phyloP scores from a whole-genome alignment of 30 jellyfish, hydroid and myxozoan species.

The Sanderia malayensis region DNA sequence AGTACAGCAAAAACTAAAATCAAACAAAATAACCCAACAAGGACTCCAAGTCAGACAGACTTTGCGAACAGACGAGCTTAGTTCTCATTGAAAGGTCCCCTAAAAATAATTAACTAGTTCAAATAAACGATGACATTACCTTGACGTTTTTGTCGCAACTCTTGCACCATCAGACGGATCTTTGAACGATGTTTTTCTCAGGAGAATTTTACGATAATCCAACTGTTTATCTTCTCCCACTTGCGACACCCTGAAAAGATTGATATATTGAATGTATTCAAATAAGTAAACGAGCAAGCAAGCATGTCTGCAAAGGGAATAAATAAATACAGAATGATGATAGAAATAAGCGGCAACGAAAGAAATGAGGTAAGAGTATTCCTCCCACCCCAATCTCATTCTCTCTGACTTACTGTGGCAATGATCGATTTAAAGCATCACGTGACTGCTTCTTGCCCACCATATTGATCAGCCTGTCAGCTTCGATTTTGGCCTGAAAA shows the following conservation, averaged over 20 bases:
- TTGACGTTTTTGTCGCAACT: slow-evolving; percentile 22
- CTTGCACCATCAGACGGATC: slow-evolving; percentile 9
- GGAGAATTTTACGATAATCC: slow-evolving; percentile 61
- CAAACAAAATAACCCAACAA: too few species aligned
- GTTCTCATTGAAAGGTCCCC: not conserved
- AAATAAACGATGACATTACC: too few species aligned
- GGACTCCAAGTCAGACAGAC: too few species aligned
- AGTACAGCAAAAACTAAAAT: too few species aligned
- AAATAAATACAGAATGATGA: not conserved
- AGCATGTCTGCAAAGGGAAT: not conserved
- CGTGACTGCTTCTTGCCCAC: slow-evolving; percentile 69
- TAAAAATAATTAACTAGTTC: not conserved
- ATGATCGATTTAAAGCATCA: slow-evolving; percentile 47
- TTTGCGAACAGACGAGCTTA: too few species aligned
- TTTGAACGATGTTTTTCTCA: slow-evolving; percentile 24
- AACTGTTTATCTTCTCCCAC: slow-evolving; percentile 62
- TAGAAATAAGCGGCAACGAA: not conserved
- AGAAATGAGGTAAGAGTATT: not conserved
- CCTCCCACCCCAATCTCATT: not conserved
- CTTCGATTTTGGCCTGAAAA: slow-evolving; percentile 68
- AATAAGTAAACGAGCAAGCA: too few species aligned
- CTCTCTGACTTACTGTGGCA: slow-evolving; percentile 51
- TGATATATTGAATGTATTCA: too few species aligned
- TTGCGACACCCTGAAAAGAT: slow-evolving; percentile 75
- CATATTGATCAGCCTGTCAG: slow-evolving; percentile 62